phyloP scores from a whole-genome alignment of 2,888 invertebrate genomes.

The Scaptomyza cyrtandrae region DNA sequence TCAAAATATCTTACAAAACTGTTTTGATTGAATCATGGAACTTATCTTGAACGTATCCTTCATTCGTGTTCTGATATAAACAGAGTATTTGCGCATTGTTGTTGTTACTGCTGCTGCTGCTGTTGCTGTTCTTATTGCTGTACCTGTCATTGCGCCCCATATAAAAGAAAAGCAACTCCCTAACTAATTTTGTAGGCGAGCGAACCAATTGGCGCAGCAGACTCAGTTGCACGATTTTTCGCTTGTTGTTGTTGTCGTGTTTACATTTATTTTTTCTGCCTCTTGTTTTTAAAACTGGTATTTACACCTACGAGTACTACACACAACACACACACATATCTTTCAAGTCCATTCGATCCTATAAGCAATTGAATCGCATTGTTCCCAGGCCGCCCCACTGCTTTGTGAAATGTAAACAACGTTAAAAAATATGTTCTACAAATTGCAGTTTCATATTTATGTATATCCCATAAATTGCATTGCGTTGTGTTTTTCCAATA shows the following conservation, averaged over 20 bases:
- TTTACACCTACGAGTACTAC: slow-evolving; percentile 23
- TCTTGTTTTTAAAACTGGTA: slow-evolving; percentile 2
- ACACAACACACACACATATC: slow-evolving; percentile 46
- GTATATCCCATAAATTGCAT: slow-evolving; percentile 18
- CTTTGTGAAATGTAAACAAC: slow-evolving; percentile 49
- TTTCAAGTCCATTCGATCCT: slow-evolving; percentile 51
- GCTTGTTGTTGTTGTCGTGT: slow-evolving; percentile 11
- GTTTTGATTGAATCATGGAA: no score
- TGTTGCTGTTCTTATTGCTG: slow-evolving; percentile 26
- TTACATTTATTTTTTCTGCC: slow-evolving; percentile 17
- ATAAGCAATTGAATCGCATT: slow-evolving; percentile 34
- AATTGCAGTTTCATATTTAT: slow-evolving; percentile 18
- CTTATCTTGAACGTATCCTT: no score
- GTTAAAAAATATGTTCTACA: slow-evolving; percentile 11
- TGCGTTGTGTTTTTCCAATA: slow-evolving; percentile 10
- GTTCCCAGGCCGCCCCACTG: background rate
- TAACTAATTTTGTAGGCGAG: slow-evolving; percentile 42
- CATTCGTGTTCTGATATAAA: background rate
- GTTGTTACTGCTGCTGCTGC: slow-evolving; percentile 14
- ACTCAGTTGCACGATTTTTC: slow-evolving; percentile 6
- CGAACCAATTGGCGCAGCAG: slow-evolving; percentile 45
- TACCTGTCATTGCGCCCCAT: slow-evolving; percentile 30
- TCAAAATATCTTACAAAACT: no score
- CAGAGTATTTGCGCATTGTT: slow-evolving; percentile 13
- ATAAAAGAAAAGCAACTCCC: slow-evolving; percentile 41